phyloP scores from a whole-genome alignment of 2,888 invertebrate species.

The Epirrhoe alternata region DNA sequence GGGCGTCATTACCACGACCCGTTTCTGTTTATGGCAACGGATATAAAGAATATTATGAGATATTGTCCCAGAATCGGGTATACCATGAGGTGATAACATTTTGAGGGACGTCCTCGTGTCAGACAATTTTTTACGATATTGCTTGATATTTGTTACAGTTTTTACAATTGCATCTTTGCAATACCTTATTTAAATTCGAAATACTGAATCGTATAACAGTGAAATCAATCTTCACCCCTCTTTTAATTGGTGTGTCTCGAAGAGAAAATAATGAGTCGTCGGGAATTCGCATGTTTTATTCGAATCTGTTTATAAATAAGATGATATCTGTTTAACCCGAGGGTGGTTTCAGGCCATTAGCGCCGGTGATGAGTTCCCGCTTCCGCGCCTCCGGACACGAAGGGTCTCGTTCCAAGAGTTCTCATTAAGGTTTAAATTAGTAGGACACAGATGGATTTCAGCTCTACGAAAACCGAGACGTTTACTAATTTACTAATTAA shows the following conservation, averaged over 20 bases:
- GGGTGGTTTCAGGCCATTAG: constrained; percentile 75
- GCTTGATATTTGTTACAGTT: constrained; percentile 41
- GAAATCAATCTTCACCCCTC: constrained; percentile 40
- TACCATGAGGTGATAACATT: constrained; percentile 81
- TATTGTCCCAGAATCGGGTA: constrained; percentile 77
- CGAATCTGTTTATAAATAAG: constrained; percentile 62
- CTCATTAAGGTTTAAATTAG: constrained; percentile 78
- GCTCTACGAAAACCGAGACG: constrained; percentile 60
- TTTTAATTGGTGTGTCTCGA: constrained; percentile 45
- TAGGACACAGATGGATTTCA: constrained; percentile 62
- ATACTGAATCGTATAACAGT: constrained; percentile 22
- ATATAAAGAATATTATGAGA: constrained; percentile 84
- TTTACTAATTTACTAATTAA: constrained; percentile 31
- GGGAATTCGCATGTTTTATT: constrained; percentile 53
- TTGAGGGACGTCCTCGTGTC: constrained; percentile 61
- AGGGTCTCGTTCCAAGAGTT: constrained; percentile 62
- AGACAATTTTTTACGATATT: constrained; percentile 69
- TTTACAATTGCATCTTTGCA: constrained; percentile 6
- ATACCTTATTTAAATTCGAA: constrained; percentile 20
- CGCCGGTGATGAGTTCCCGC: constrained; percentile 71
- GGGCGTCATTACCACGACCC: constrained; percentile 80
- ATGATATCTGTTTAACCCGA: constrained; percentile 68
- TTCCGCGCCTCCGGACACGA: constrained; percentile 73
- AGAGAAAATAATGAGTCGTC: constrained; percentile 49
- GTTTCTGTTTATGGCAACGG: constrained; percentile 82